A percentile compares a stretch with the other conserved stretches of the same genome.
Evolutionary conservation across 2,888 invertebrate genomes (phyloP).

Genomic region (Auanema sp.): DNA sequence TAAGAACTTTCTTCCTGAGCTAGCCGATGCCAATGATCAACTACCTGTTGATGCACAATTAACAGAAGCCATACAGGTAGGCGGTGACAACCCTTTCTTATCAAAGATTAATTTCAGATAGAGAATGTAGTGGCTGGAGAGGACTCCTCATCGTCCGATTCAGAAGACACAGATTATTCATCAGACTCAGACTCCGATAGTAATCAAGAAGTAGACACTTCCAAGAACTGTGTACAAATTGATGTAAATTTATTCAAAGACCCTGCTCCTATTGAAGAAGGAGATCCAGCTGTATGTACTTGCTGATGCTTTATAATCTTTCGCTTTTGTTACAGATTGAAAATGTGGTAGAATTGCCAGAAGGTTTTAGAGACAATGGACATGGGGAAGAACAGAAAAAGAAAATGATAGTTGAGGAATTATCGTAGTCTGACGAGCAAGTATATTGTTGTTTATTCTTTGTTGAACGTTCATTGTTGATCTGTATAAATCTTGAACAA

Average conservation of each 20-base stretch:
- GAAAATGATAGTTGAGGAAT: slow-evolving; percentile 5
- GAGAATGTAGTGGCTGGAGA: no score
- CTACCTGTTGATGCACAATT: slow-evolving; percentile 14
- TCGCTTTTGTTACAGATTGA: slow-evolving; percentile 21
- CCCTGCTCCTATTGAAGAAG: background rate
- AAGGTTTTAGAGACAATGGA: slow-evolving; percentile 19
- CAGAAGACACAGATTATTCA: no score
- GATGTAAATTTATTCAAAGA: slow-evolving; percentile 29
- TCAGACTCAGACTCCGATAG: no score
- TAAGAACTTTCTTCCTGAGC: slow-evolving; percentile 38
- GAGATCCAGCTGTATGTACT: slow-evolving; percentile 6
- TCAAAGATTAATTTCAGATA: no score
- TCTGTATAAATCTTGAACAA: background rate
- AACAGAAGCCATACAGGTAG: slow-evolving; percentile 8
- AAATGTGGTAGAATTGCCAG: slow-evolving; percentile 26
- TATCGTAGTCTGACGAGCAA: slow-evolving; percentile 2
- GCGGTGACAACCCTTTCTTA: no score
- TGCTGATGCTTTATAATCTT: no score
- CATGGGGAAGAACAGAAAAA: background rate
- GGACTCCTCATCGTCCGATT: no score
- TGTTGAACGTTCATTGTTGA: background rate
- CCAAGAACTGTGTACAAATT: slow-evolving; percentile 22
- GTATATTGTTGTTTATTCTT: background rate
- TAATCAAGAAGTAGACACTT: slow-evolving; percentile 4
- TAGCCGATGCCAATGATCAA: slow-evolving; percentile 41